Evolutionary conservation across 2,113 vertebrate genomes (phyloP), one percentile per base, ranked within the genome.

Genomic region (Channa argus): DNA sequence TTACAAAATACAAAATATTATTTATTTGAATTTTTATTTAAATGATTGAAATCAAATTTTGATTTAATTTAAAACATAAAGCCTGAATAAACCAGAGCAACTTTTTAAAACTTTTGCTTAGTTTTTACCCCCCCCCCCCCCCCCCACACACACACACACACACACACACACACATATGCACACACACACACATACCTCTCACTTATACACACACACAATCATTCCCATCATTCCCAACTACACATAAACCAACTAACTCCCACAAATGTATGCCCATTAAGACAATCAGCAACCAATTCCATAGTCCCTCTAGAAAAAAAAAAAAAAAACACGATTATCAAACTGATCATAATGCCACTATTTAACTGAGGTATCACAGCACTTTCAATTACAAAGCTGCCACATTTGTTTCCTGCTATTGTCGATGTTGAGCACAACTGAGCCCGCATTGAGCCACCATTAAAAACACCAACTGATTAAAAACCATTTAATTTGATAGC

Each of bases 401-500:
- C 63, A 34, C 72, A 86, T 90, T 91, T 87, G 86, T 90, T 84
- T 75, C 75, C 54, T 71, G 77, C 83, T 87, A 80, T 88, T 86
- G 90, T 89, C 80, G 62, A 51, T 56, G 84, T 91, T 91, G 90
- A 91, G 90, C 91, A 90, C 88, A 90, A 91, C 60, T 88, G 82
- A 92, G 73, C 71, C 73, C 72, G 77, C 88, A 78, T 76, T 44
- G 73, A 72, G 85, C 84, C 89, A 45, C 89, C 89, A 91, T 89
- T 91, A 91, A 92, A 91, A 92, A 91, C 89, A 87, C 88, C 84
- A 71, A 88, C 91, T 92, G 90, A 92, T 91, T 91, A 92, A 91
- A 91, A 91, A 88, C 80, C 89, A 91, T 92, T 92, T 92, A 92
- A 91, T 92, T 92, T 92, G 90, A 92, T 91, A 89, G 91, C 90